These are phyloP conservation scores for Zelleria hepariella DNA, from an alignment of 2,888 invertebrate genomes.

Conservation along the genomic window DNA sequence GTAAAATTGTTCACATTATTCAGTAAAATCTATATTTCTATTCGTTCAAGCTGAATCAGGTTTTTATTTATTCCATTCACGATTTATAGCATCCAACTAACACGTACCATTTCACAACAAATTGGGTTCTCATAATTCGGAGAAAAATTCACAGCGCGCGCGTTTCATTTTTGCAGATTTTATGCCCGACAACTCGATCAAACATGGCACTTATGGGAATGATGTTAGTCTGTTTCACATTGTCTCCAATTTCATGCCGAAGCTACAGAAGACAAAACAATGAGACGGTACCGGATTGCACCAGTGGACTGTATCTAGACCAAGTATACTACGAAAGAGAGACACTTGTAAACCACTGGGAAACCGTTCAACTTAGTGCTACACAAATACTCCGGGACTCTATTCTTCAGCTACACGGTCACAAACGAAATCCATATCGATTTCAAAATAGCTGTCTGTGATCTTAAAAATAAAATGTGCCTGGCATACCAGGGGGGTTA, in stretches of 20 bases:
- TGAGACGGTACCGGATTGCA: not conserved
- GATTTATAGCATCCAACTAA: not conserved
- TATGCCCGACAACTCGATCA: not conserved
- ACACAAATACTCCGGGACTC: slow-evolving; percentile 42
- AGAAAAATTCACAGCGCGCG: not conserved
- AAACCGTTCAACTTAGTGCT: slow-evolving; percentile 46
- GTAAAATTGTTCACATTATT: not conserved
- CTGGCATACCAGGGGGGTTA: slow-evolving; percentile 44
- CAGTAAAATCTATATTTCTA: too few relatives aligned
- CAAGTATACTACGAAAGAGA: slow-evolving; percentile 38
- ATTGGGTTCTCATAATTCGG: not conserved
- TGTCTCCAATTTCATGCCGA: not conserved
- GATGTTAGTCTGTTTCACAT: not conserved
- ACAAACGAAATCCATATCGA: slow-evolving; percentile 35
- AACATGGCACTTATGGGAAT: not conserved
- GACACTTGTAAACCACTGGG: slow-evolving; percentile 31
- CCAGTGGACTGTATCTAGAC: not conserved
- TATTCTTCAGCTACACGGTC: slow-evolving; percentile 54
- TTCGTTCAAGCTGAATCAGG: not conserved
- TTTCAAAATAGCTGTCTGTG: slow-evolving; percentile 41
- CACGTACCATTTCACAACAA: not conserved
- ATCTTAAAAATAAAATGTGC: slow-evolving; percentile 28
- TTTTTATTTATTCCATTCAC: not conserved
- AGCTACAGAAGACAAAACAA: not conserved
- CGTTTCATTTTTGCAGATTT: not conserved